These are phyloP conservation scores for Epinephelus awoara DNA, from an alignment of 2,797 vertebrate genomes.

Conservation along the genomic window DNA sequence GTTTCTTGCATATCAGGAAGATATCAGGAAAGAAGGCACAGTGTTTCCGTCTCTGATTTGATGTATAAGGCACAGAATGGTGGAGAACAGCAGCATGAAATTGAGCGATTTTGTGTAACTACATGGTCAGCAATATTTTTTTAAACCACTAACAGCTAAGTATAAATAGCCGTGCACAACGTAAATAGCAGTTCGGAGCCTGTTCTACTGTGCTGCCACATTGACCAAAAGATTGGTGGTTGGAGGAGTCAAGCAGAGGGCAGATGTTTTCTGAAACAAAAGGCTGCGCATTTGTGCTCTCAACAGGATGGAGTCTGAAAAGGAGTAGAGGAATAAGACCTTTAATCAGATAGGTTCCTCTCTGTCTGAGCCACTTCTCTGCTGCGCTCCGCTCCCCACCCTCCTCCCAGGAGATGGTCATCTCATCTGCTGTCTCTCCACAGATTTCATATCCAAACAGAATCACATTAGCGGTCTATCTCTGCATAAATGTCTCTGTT, in stretches of 20 bases:
- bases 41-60: conserved; percentile 10
- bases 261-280: conserved; percentile 54
- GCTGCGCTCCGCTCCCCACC: conserved; percentile 39
- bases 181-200: not conserved
- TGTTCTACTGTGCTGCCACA: conserved; percentile 10
- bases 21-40: conserved; percentile 4
- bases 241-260: conserved; percentile 59
- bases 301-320: conserved; percentile 46
- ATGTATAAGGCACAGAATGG: conserved; percentile 9
- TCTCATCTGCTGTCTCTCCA: conserved; percentile 65
- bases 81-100: conserved; percentile 20
- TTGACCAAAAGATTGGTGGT: conserved; percentile 44
- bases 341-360: conserved; percentile 76
- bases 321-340: conserved; percentile 46
- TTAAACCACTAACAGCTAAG: not conserved
- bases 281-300: conserved; percentile 25
- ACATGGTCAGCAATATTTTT: conserved; percentile 15
- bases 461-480: conserved; percentile 62
- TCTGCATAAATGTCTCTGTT: conserved; percentile 62
- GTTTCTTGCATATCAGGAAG: conserved; percentile 8
- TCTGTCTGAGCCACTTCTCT: conserved; percentile 67
- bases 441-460: conserved; percentile 74
- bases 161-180: too few relatives aligned
- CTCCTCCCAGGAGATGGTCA: conserved; percentile 69
- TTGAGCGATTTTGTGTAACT: conserved; percentile 8